Evolutionary conservation across 2,888 invertebrate genomes (phyloP).

Genomic region (Polymixis flavicincta): DNA sequence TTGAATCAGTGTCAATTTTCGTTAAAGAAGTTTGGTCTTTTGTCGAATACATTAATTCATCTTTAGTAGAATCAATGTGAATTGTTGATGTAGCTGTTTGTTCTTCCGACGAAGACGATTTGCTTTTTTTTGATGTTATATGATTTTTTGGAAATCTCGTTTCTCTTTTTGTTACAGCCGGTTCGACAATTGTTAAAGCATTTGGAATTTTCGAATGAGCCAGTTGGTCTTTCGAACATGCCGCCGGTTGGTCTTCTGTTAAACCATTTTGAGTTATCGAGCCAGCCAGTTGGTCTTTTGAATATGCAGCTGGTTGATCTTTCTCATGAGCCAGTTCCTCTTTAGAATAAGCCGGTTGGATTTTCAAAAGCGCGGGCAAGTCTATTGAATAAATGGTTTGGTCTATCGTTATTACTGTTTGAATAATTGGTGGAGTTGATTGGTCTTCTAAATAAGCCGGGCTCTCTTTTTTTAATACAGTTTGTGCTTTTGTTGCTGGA

Average conservation of each 20-base stretch:
- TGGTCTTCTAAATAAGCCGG: background rate
- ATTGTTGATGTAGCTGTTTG: background rate
- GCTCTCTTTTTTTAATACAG: conserved; percentile 1
- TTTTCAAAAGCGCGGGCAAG: background rate
- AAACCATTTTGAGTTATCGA: background rate
- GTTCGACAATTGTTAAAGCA: background rate
- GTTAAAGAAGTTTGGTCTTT: background rate
- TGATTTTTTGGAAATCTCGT: background rate
- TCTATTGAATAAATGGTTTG: background rate
- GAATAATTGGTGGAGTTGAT: background rate
- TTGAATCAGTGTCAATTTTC: background rate
- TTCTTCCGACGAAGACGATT: background rate
- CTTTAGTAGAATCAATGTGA: background rate
- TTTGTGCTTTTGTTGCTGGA: conserved; percentile 1
- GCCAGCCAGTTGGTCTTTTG: background rate
- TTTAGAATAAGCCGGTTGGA: conserved; percentile 21
- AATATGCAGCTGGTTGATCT: background rate
- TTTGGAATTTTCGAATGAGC: background rate
- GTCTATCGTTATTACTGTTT: background rate
- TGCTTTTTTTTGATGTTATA: background rate
- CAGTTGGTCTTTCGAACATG: conserved; percentile 2
- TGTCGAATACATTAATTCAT: background rate
- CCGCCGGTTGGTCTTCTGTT: background rate
- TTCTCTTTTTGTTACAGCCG: background rate
- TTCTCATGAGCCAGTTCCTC: background rate